Evolutionary conservation across 1,140 invertebrate species (phyloP).

Genomic region (Drosophila pseudoobscura): DNA sequence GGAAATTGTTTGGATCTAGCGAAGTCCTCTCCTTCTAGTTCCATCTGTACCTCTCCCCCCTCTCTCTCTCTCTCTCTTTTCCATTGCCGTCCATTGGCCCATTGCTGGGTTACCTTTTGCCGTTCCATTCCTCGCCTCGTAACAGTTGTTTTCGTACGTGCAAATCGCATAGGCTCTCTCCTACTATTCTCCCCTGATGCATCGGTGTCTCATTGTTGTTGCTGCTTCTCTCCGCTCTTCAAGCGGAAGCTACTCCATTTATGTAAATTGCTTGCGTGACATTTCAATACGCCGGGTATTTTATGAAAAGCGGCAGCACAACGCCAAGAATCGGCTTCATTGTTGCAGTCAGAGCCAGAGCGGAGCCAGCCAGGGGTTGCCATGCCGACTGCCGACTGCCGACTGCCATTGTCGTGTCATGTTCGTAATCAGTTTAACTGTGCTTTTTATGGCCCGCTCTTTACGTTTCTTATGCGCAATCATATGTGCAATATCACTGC

Average conservation of each 20-base stretch:
- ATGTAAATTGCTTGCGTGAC: constrained; percentile 82
- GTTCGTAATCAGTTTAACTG: constrained; percentile 47
- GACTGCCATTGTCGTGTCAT: constrained; percentile 8
- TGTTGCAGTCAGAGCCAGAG: constrained; percentile 18
- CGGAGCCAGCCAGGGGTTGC: constrained; percentile 21
- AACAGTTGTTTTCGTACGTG: constrained; percentile 52
- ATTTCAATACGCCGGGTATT: constrained; percentile 64
- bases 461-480: constrained; percentile 36
- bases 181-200: constrained; percentile 41
- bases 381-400: constrained; percentile 10
- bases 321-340: constrained; percentile 41
- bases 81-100: constrained; percentile 17
- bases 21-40: constrained; percentile 32
- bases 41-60: constrained; percentile 39
- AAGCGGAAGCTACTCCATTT: constrained; percentile 77
- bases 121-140: constrained; percentile 42
- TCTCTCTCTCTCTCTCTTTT: constrained; percentile 10
- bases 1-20: constrained; percentile 53
- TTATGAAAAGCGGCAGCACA: constrained; percentile 51
- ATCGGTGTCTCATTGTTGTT: constrained; percentile 54
- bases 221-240: constrained; percentile 36
- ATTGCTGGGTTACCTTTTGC: constrained; percentile 19
- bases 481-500: constrained; percentile 39
- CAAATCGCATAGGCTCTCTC: constrained; percentile 28
- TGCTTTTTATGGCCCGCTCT: constrained; percentile 43